Base-by-base conservation (phyloP, 2,113 vertebrate genomes). In the Myotis lucifugus region DNA sequence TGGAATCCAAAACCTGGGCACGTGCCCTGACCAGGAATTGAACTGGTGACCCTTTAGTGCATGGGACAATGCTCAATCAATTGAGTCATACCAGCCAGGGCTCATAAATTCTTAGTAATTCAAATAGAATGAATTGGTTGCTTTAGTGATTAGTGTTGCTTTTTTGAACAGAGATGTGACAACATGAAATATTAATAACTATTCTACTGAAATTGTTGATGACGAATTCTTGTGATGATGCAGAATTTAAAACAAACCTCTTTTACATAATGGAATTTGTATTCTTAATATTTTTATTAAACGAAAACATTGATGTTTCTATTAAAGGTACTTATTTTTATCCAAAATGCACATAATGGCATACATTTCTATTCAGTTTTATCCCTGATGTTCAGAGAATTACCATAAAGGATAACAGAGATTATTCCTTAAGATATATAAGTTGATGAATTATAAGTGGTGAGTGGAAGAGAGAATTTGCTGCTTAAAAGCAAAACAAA, bases 111-210 rank as follows among this genome's bases (percentile, higher is more conserved):
- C 54, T 89, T 95, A 91, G 42, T 85, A 88, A 89, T 64, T 81
- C 37, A 87, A 59, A 93, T 85, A 66, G 23, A 67, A 79, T 72
- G 91, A 84, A 84, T 48, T 95, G 48, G 17, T 91, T 88, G 79
- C 94, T 72, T 87, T 92, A 66, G 50, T 72, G 29, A 48, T 79
- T 74, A 85, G 42, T 50, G 37, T 61, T 88, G 27, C 40, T 91
- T 77, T 89, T 94, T 67, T 27, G 14, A 97, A 79, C 18, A 94
- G 46, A 93, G 37, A 95, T 87, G 40, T 37, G 61, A 90, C 12
- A 77, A 93, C 42, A 94, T 78, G 81, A 95, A 95, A 85, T 91
- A 93, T 97, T 97, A 86, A 96, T 90, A 48, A 84, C 73, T 82
- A 29, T 50, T 94, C 61, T 91, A 56, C 5, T 87, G 40, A 19